Evolutionary conservation across 1,140 invertebrate species (phyloP), one percentile per base, ranked within the genome.

Genomic region (Drosophila insularis): DNA sequence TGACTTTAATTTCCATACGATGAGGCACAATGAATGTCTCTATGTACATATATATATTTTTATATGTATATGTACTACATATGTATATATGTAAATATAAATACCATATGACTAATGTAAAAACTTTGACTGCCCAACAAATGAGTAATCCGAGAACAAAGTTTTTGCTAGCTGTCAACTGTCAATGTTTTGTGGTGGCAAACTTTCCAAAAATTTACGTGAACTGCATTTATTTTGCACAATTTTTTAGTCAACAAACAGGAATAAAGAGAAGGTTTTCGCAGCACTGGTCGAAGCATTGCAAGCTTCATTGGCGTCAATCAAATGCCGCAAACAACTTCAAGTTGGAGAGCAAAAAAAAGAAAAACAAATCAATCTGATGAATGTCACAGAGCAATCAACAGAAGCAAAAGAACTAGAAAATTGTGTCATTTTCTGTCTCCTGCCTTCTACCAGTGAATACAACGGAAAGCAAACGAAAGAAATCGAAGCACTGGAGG

Each of bases 91-190:
- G 79, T 71, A 68, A 87, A 87, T 79, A 78, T 80, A 82, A 89
- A 89, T 82, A 84, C 71, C 70, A 78, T 50, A 81, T 71, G 65
- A 77, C 81, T 81, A 86, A 86, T 85, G 78, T 70, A 80, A 78
- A 89, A 89, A 89, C 84, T 89, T 89, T 89, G 78, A 84, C 80
- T 89, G 84, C 71, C 80, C 77, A 71, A 66, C 73, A 84, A 74
- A 72, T 72, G 79, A 40, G 8, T 8, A 10, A 23, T 56, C 63
- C 61, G 64, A 50, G 55, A 53, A n/a, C 13, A 21, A 35, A 35
- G 71, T 40, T 70, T 65, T 54, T 10, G 11, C 21, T 58, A 53
- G 39, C 19, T 54, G 31, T 46, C 43, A 17, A 8, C 43, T 50
- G 43, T 21, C 43, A 50, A 46, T 50, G 19, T 21, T 21, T 50